Evolutionary conservation across 2,888 invertebrate species (phyloP), one percentile per base, ranked within the genome.

Genomic region (Chrysodeixis includens): DNA sequence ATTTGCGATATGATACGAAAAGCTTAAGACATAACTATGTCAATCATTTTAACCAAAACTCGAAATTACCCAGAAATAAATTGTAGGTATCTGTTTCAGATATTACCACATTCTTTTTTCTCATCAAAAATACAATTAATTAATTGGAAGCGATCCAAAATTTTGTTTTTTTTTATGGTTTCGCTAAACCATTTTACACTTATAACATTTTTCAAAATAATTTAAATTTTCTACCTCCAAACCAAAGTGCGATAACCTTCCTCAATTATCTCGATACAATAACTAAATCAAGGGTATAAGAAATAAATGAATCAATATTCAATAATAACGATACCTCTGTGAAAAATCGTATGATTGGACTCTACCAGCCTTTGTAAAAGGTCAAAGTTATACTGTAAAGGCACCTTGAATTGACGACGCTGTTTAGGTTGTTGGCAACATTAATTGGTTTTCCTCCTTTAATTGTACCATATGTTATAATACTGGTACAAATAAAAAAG

Each of bases 341-440:
- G 83, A 81, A 86, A 86, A 87, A 90, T 88, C 79, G 82, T 85
- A 86, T 88, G 85, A 90, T 90, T 88, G 85, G 82, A 81, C 82
- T 83, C 74, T 77, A 51, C 65, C 81, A 83, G 82, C 88, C 88
- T 87, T 88, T 82, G 75, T 73, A 74, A 84, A 86, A 88, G 88
- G 90, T 88, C 87, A 84, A 65, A 69, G 73, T 56, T 77, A 79
- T 80, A 81, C 79, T 69, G 74, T 74, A 78, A 75, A 86, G 89
- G 86, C 87, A 89, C 87, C 88, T 88, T 86, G 77, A 63, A 63
- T 61, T 63, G 14, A 68, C 61, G 51, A 71, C 52, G 61, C 78
- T 77, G 74, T 83, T 68, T 60, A 66, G 68, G 67, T 62, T 65
- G 57, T 66, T 46, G 55, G 22, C 30, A 60, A 52, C 62, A 30